Base-by-base conservation (phyloP, 92 coral and sea anemone species). In the Epizoanthus stellaris region DNA sequence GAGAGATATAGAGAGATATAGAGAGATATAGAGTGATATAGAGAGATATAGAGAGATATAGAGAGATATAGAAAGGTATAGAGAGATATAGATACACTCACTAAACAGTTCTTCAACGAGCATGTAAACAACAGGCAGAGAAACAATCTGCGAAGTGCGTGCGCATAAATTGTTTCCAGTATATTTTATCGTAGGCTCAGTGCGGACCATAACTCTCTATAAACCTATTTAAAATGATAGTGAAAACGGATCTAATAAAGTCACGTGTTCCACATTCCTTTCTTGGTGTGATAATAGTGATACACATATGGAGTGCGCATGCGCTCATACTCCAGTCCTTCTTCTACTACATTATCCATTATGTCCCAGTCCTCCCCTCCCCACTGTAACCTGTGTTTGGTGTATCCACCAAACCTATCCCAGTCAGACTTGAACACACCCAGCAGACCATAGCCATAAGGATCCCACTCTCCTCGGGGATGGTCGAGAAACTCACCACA, bases 401-500 rank as follows among this genome's bases (percentile, higher is more conserved):
- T 75, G 64, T 73, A 87, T 19, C 93, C 93, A 43, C 93, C 93
- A n/a, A 89, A 70, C 43, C 88, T 52, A 42, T 90, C 91, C 93
- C 93, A 93, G 89, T 93, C 97, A 2, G 94, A 91, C 86, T 93
- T 93, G 85, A 86, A 93, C 89, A 86, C 81, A 13, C 89, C 97
- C 42, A 86, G 73, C 6, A 91, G 70, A 5, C 97, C 97, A 59
- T 85, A 93, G 0, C 96, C 96, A 6, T 76, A 64, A 4, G 34
- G 80, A 45, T 91, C 92, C 91, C 94, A 93, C 25, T 19, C 34
- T 7, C 96, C 96, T 7, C 71, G 71, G 13, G 85, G 67, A 34
- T 88, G 71, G 34, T 85, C 54, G 0, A 92, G 92, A 42, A 86
- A 76, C 0, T 90, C 60, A 58, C 90, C 82, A 5, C 90, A 67